A percentile compares a stretch with the other conserved stretches of the same genome.
These are phyloP conservation scores for Desmophyllum pertusum DNA, from an alignment of 92 coral and sea anemone species.

Conservation along the genomic window DNA sequence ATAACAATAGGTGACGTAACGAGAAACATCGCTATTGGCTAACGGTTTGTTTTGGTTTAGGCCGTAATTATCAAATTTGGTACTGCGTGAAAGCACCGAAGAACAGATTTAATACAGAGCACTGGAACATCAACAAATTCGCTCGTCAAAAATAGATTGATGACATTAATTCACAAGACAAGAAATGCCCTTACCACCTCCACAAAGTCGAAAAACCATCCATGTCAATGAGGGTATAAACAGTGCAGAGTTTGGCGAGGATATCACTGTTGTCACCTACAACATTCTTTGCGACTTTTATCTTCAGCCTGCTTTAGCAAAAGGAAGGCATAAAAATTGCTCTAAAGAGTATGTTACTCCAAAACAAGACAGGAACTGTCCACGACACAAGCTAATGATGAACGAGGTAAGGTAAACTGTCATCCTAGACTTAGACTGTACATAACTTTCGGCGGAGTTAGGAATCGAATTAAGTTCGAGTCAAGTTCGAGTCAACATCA, in stretches of 20 bases:
- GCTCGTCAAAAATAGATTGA: neutral
- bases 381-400: conserved; percentile 19
- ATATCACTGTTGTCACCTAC: conserved; percentile 22
- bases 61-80: no score
- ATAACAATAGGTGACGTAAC: no score
- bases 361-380: neutral
- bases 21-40: no score
- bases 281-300: conserved; percentile 30
- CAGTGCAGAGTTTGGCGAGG: neutral
- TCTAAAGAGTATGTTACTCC: neutral
- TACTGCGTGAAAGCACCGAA: no score
- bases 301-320: conserved; percentile 4
- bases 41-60: no score
- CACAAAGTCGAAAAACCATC: conserved; percentile 8
- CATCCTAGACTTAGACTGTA: no score
- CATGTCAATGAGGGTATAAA: neutral
- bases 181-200: neutral
- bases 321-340: conserved; percentile 4
- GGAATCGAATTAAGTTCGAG: no score
- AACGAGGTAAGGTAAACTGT: conserved; percentile 8
- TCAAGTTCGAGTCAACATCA: no score
- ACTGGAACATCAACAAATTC: neutral
- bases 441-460: no score
- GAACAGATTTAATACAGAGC: no score
- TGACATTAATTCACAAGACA: neutral